phyloP scores from a whole-genome alignment of 2,888 invertebrate species.

The Mylabris sibirica region DNA sequence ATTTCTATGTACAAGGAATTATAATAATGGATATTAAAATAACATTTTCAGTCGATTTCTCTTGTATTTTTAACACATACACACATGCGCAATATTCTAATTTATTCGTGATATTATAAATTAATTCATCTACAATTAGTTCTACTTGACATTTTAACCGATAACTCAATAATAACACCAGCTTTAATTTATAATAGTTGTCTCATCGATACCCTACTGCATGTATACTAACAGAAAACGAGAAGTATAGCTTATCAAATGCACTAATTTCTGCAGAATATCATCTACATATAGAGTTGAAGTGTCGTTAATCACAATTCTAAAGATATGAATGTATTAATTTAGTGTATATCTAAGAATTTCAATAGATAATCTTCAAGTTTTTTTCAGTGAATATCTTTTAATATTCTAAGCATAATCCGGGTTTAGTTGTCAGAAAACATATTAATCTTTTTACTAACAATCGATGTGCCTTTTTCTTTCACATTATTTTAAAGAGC shows the following conservation, averaged over 20 bases:
- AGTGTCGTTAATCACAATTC: background rate
- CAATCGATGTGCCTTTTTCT: background rate
- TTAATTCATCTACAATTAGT: conserved; percentile 4
- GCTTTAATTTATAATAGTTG: background rate
- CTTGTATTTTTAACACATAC: background rate
- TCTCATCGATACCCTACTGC: background rate
- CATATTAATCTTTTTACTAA: conserved; percentile 6
- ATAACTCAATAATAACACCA: background rate
- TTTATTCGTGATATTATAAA: background rate
- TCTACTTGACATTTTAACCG: conserved; percentile 3
- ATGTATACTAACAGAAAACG: no score
- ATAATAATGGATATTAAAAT: background rate
- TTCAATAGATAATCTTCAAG: background rate
- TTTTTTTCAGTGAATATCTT: background rate
- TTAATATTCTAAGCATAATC: conserved; percentile 7
- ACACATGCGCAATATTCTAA: background rate
- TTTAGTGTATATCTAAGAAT: background rate
- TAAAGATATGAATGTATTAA: background rate
- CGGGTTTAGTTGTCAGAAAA: conserved; percentile 6
- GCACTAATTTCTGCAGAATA: background rate
- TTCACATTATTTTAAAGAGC: conserved; percentile 3
- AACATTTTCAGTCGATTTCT: conserved; percentile 1
- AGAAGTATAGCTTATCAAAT: background rate
- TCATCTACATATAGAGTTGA: background rate
- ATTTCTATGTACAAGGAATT: background rate